Evolutionary conservation across 2,888 invertebrate genomes (phyloP), one percentile per base, ranked within the genome.

Genomic region (Dasypolia templi): DNA sequence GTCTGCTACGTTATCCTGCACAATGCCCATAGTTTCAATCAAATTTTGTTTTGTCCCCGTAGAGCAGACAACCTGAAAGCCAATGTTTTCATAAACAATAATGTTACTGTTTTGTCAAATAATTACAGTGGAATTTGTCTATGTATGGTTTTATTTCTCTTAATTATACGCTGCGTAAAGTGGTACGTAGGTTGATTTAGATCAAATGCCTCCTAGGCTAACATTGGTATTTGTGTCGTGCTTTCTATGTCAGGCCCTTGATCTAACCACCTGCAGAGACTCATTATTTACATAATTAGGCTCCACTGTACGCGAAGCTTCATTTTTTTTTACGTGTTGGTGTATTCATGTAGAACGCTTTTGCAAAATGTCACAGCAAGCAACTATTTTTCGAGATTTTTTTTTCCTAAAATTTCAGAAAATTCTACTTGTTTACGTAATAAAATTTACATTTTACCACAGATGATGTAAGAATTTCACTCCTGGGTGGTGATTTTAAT

Each of bases 1-100:
- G 3, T 98, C 97, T 0, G 97, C 97, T 0, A 98, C 98, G 80
- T 97, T 96, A 90, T 99, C 98, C 91, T 99, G 98, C 51, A 99
- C 97, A 89, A 97, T 97, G 6, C 98, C 98, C 98, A 99, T 98
- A 39, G 98, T 97, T 88, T 97, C 97, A 64, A 99, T 98, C 2
- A 99, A 93, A 87, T 98, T 97, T 0, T 93, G 91, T 93, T 99
- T 99, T 0, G 97, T 97, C 72, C 97, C 97, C 0, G 96, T 93
- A 0, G 97, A 91, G 89, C 98, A 98, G 17, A 97, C 97, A 29
- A 96, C 92, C 96, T 96, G 75, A 44, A 77, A 81, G 1, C 7
- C 7, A 11, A 46, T 46, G 7, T 26, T 64, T 32, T 64, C 32
- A 55, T n/a, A 19, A 32, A n/a, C 12, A 19, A 32, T 29, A 63